Evolutionary conservation across 2,888 invertebrate genomes (phyloP).

Genomic region (Blomia tropicalis): DNA sequence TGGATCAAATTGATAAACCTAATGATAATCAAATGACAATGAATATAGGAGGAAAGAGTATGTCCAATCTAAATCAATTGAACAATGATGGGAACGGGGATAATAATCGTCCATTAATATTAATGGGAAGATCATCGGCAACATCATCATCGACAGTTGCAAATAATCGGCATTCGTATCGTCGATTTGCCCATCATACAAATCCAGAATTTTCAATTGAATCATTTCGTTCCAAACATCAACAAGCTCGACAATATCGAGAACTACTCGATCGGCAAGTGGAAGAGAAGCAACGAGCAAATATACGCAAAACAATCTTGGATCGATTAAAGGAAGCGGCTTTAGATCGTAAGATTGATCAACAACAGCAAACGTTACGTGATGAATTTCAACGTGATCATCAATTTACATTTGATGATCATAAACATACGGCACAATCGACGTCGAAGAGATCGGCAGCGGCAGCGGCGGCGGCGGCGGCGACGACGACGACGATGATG

Average conservation of each 20-base stretch:
- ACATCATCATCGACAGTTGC: neutral
- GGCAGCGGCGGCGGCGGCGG: neutral
- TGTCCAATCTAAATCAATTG: too few species aligned
- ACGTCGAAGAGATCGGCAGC: neutral
- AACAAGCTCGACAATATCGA: neutral
- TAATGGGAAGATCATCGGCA: neutral
- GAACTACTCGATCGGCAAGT: slow-evolving; percentile 1
- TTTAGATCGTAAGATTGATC: neutral
- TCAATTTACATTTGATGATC: neutral
- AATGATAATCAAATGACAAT: too few species aligned
- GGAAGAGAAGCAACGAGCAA: neutral
- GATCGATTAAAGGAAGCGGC: neutral
- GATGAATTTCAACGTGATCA: slow-evolving; percentile 10
- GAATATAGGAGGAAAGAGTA: too few species aligned
- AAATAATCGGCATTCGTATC: neutral
- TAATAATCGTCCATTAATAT: too few species aligned
- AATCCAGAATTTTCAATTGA: slow-evolving; percentile 9
- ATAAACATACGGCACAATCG: neutral
- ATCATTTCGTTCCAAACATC: neutral
- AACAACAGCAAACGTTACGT: neutral
- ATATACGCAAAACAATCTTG: neutral
- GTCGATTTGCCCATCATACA: neutral
- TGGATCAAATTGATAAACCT: neutral
- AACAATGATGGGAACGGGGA: too few species aligned
- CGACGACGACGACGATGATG: neutral